Percentiles rank a stretch among this genome's conserved stretches.
phyloP scores from a whole-genome alignment of 2,888 invertebrate genomes.

The Merodon equestris region DNA sequence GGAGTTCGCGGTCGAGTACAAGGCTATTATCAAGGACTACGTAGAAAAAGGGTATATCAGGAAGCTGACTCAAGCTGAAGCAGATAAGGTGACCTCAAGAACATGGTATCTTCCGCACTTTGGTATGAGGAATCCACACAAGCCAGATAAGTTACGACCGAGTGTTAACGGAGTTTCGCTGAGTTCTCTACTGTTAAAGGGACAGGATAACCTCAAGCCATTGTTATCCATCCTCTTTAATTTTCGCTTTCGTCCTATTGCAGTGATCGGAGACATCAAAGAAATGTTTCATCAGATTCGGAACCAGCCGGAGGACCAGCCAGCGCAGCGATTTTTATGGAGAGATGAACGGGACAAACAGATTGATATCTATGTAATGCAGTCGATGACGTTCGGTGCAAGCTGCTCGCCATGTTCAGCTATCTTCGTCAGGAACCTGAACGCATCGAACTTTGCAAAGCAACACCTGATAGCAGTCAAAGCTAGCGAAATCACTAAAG shows the following conservation, averaged over 20 bases:
- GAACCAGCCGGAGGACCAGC: conserved; percentile 21
- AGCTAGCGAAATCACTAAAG: not conserved
- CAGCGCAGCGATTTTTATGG: too few relatives aligned
- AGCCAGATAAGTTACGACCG: conserved; percentile 50
- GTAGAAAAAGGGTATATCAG: too few relatives aligned
- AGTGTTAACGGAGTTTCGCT: conserved; percentile 36
- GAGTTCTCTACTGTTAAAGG: conserved; percentile 56
- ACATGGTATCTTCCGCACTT: conserved; percentile 71
- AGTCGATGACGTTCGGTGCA: conserved; percentile 12
- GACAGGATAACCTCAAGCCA: conserved; percentile 50
- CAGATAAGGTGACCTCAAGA: conserved; percentile 17
- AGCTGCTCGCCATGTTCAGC: not conserved
- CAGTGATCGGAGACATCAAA: conserved; percentile 58
- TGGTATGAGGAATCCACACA: conserved; percentile 50
- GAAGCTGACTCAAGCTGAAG: conserved; percentile 41
- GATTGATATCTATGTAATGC: conserved; percentile 5
- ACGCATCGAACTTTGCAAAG: not conserved
- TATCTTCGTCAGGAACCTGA: not conserved
- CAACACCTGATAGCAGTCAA: not conserved
- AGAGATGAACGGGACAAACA: too few relatives aligned
- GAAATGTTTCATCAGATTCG: conserved; percentile 63
- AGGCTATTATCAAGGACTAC: too few relatives aligned
- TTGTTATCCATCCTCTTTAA: conserved; percentile 49
- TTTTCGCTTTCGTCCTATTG: conserved; percentile 50
- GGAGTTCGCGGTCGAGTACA: too few relatives aligned